A percentile compares a stretch with the other conserved stretches of the same genome.
Evolutionary conservation across 2,113 vertebrate species (phyloP).

Genomic region (Machaerirhynchus nigripectus): DNA sequence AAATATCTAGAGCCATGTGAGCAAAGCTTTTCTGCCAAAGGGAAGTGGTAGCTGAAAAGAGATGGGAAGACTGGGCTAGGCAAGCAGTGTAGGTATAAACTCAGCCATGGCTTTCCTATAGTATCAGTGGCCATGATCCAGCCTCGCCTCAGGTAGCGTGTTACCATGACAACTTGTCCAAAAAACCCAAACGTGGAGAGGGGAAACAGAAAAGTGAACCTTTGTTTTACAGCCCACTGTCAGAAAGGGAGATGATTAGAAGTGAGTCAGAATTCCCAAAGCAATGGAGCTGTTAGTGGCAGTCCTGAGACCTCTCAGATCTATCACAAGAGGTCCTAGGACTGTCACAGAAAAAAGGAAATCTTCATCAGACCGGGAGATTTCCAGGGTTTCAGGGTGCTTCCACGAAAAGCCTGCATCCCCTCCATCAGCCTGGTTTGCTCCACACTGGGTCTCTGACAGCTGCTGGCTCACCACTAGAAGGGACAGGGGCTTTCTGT

Average conservation of each 20-base stretch:
- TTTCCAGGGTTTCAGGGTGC: background rate
- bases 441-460: background rate
- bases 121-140: background rate
- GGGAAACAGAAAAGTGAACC: background rate
- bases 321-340: background rate
- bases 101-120: background rate
- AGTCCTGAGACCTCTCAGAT: background rate
- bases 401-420: background rate
- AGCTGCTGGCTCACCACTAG: background rate
- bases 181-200: background rate
- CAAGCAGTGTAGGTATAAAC: background rate
- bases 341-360: background rate
- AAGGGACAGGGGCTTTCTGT: background rate
- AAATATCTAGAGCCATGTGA: background rate
- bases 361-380: background rate
- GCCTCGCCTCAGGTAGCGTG: background rate
- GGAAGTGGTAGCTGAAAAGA: background rate
- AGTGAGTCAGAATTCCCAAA: background rate
- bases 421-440: background rate
- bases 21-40: background rate
- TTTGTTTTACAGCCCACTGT: background rate
- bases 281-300: background rate
- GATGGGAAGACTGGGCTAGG: background rate
- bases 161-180: background rate
- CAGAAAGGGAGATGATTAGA: background rate